Percentiles rank a stretch among this genome's conserved stretches.
These are phyloP conservation scores for Astatotilapia flaviijosephi DNA, from an alignment of 2,113 vertebrate genomes.

Conservation along the genomic window DNA sequence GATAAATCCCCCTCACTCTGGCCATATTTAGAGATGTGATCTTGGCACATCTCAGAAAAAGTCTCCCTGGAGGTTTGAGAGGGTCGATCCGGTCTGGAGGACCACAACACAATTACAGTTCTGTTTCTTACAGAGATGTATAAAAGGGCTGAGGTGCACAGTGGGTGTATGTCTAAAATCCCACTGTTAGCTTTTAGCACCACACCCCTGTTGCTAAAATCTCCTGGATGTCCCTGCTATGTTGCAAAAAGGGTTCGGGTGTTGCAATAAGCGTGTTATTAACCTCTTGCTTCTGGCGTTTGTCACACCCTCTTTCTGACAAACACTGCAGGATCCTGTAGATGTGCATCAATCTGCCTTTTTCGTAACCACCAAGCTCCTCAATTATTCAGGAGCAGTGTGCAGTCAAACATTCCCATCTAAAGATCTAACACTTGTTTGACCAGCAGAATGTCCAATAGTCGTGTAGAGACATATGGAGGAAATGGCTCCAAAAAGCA, in stretches of 20 bases:
- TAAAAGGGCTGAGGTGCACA: neutral
- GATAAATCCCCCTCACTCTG: neutral
- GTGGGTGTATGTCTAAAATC: neutral
- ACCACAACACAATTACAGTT: slow-evolving; percentile 63
- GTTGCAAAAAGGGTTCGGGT: slow-evolving; percentile 71
- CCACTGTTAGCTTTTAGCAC: slow-evolving; percentile 76
- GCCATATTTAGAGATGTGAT: slow-evolving; percentile 66
- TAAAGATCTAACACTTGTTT: slow-evolving; percentile 72
- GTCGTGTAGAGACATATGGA: slow-evolving; percentile 47
- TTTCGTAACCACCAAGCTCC: slow-evolving; percentile 40
- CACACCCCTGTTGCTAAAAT: slow-evolving; percentile 63
- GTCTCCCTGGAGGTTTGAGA: slow-evolving; percentile 5
- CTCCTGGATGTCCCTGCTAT: slow-evolving; percentile 40
- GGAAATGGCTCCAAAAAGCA: neutral
- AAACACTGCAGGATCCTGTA: slow-evolving; percentile 27
- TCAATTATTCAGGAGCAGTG: slow-evolving; percentile 68
- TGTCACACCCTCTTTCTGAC: slow-evolving; percentile 39
- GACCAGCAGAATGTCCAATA: slow-evolving; percentile 55
- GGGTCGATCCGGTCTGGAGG: slow-evolving; percentile 40
- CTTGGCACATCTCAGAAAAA: slow-evolving; percentile 37
- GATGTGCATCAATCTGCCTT: slow-evolving; percentile 41
- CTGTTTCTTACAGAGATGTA: slow-evolving; percentile 60
- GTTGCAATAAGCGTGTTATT: slow-evolving; percentile 35
- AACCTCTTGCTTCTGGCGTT: slow-evolving; percentile 25
- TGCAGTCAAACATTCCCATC: slow-evolving; percentile 68